Percentiles rank a stretch among this genome's conserved stretches.
Evolutionary conservation across 2,113 vertebrate genomes (phyloP).

Genomic region (Ammodytes marinus): DNA sequence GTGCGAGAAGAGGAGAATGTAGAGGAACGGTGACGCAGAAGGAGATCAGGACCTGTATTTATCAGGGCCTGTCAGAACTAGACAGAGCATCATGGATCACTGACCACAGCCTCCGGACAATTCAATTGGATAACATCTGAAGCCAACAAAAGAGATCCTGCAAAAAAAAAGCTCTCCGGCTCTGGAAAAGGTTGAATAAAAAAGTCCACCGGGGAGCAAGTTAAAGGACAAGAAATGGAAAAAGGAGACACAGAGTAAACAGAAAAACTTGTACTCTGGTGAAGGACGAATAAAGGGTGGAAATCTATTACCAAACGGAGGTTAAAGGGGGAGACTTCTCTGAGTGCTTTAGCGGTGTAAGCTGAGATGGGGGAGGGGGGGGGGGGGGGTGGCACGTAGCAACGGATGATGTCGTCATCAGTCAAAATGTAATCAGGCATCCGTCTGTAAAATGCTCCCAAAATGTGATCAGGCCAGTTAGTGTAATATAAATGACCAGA

Average conservation of each 20-base stretch:
- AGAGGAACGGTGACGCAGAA: slow-evolving; percentile 27
- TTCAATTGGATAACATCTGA: slow-evolving; percentile 69
- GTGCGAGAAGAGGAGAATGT: neutral
- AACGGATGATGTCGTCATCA: slow-evolving; percentile 35
- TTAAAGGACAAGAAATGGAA: neutral
- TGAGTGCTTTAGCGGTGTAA: slow-evolving; percentile 36
- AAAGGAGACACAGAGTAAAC: neutral
- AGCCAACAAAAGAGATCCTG: slow-evolving; percentile 49
- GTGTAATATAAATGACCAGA: slow-evolving; percentile 54
- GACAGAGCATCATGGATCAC: slow-evolving; percentile 67
- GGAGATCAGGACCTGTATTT: slow-evolving; percentile 72
- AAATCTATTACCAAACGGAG: neutral
- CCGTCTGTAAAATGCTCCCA: slow-evolving; percentile 42
- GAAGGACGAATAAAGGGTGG: neutral
- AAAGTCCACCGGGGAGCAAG: slow-evolving; percentile 19
- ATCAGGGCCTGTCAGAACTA: slow-evolving; percentile 67
- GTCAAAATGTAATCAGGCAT: slow-evolving; percentile 63
- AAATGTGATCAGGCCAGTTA: slow-evolving; percentile 55
- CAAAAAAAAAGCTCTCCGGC: slow-evolving; percentile 31
- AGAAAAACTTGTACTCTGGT: neutral
- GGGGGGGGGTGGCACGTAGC: neutral
- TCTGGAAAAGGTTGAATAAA: slow-evolving; percentile 45
- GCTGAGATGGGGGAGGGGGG: slow-evolving; percentile 10
- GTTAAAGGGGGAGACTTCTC: slow-evolving; percentile 17
- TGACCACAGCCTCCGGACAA: slow-evolving; percentile 61